phyloP scores from a whole-genome alignment of 2,888 invertebrate species.

The Crepidodera aurea region DNA sequence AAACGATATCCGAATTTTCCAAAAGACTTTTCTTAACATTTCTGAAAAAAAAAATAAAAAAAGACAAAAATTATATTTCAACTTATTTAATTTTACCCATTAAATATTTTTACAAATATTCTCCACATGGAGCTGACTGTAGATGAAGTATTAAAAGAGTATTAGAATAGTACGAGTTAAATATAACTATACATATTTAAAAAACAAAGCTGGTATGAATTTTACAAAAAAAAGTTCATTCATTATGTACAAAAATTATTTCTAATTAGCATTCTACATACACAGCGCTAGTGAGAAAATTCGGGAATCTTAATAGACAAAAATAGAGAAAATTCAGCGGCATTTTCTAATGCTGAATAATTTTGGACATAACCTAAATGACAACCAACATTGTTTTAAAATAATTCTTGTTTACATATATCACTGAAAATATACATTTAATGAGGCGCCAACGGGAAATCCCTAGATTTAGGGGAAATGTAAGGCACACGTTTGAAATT shows the following conservation, averaged over 20 bases:
- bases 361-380: too few relatives aligned
- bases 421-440: too few relatives aligned
- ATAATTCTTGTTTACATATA: too few relatives aligned
- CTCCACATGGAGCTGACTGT: constrained; percentile 21
- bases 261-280: constrained; percentile 34
- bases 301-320: constrained; percentile 20
- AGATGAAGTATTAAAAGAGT: constrained; percentile 46
- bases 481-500: too few relatives aligned
- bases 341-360: too few relatives aligned
- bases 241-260: constrained; percentile 39
- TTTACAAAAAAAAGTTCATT: constrained; percentile 42
- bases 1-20: too few relatives aligned
- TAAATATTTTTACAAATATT: constrained; percentile 34
- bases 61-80: not conserved
- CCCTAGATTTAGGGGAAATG: too few relatives aligned
- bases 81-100: constrained; percentile 25
- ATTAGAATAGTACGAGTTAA: constrained; percentile 44
- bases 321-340: too few relatives aligned
- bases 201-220: constrained; percentile 42
- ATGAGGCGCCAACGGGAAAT: too few relatives aligned
- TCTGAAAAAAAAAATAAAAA: not conserved
- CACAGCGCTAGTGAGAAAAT: constrained; percentile 23
- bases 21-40: too few relatives aligned
- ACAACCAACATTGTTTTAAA: too few relatives aligned
- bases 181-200: constrained; percentile 42